Evolutionary conservation across 2,797 vertebrate species (phyloP).

Genomic region (Lithobates sylvaticus): DNA sequence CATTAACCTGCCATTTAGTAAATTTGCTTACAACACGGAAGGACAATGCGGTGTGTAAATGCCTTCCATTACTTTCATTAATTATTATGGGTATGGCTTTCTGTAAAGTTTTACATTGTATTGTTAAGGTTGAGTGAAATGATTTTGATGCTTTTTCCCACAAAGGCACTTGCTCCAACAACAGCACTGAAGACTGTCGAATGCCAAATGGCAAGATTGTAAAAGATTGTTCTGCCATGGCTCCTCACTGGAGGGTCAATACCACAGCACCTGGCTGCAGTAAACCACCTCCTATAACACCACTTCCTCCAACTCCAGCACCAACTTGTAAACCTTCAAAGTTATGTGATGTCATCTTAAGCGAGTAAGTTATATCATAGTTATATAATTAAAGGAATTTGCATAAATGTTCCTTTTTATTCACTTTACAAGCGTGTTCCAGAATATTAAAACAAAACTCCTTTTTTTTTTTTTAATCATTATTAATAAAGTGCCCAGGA

Average conservation of each 20-base stretch:
- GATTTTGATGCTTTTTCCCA: background rate
- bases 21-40: conserved; percentile 79
- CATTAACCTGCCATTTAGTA: conserved; percentile 74
- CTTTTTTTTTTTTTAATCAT: too few relatives aligned
- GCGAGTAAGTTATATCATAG: conserved; percentile 71
- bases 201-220: conserved; percentile 71
- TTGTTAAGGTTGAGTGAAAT: background rate
- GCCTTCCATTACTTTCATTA: too few relatives aligned
- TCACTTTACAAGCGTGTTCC: background rate
- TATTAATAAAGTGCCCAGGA: too few relatives aligned
- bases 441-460: too few relatives aligned
- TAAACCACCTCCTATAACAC: conserved; percentile 31
- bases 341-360: conserved; percentile 73
- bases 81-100: background rate
- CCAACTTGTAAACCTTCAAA: conserved; percentile 24
- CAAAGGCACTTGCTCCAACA: conserved; percentile 78
- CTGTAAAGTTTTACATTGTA: background rate
- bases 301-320: background rate
- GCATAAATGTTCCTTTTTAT: background rate
- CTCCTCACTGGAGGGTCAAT: conserved; percentile 73
- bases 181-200: conserved; percentile 75
- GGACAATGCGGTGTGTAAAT: conserved; percentile 81
- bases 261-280: conserved; percentile 55
- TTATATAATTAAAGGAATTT: background rate
- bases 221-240: conserved; percentile 74